phyloP scores from a whole-genome alignment of 1,140 invertebrate genomes.

The Aphelenchoides fujianensis region DNA sequence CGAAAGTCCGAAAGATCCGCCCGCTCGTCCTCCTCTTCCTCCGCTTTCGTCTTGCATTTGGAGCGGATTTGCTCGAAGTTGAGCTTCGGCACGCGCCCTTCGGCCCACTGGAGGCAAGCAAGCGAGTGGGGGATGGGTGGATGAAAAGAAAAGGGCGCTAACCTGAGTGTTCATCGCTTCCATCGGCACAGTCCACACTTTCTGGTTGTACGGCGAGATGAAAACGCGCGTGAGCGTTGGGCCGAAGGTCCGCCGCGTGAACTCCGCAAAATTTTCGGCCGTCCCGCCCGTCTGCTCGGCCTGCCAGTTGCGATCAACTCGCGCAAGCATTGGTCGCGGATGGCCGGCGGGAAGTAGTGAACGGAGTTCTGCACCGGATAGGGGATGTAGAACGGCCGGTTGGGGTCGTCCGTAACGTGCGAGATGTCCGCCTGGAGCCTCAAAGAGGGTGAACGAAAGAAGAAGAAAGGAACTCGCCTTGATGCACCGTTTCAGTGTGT shows the following conservation, averaged over 20 bases:
- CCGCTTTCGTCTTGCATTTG: conserved; percentile 20
- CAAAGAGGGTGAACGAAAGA: background rate
- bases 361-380: conserved; percentile 48
- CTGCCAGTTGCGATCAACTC: conserved; percentile 28
- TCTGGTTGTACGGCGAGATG: conserved; percentile 45
- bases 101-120: conserved; percentile 33
- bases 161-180: too few species aligned
- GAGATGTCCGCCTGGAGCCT: conserved; percentile 39
- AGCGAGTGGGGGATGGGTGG: too few species aligned
- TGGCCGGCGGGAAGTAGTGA: conserved; percentile 35
- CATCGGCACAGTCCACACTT: conserved; percentile 43
- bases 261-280: conserved; percentile 37
- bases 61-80: conserved; percentile 16
- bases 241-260: conserved; percentile 33
- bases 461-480: background rate
- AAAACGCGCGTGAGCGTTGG: conserved; percentile 39
- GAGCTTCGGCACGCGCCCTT: conserved; percentile 42
- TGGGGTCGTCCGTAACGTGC: conserved; percentile 17
- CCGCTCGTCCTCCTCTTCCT: conserved; percentile 18
- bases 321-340: conserved; percentile 36
- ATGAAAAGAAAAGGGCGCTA: too few species aligned
- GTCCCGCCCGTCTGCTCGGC: background rate
- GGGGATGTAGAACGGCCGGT: conserved; percentile 31
- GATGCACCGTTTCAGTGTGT: conserved; percentile 21
- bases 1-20: background rate